These are phyloP conservation scores for Chiridota heheva DNA, from an alignment of 35 echinoderm and acorn worm genomes.

Conservation along the genomic window DNA sequence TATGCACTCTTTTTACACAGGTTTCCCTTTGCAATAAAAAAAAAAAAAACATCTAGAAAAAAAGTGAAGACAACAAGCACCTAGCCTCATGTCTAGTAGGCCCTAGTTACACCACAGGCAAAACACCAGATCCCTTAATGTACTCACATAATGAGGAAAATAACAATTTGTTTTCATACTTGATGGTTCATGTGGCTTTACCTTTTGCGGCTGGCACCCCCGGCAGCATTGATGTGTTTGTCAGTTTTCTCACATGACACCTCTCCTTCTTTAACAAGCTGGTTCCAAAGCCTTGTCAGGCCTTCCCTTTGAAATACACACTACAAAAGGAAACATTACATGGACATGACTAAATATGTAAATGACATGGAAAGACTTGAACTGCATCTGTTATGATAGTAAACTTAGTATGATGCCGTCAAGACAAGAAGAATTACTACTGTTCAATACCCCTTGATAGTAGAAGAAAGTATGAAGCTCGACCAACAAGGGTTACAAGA, in stretches of 20 bases:
- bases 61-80: background rate
- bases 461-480: background rate
- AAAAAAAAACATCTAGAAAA: too few relatives aligned
- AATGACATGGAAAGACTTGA: background rate
- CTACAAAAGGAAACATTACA: conserved; percentile 35
- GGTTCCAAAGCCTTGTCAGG: conserved; percentile 93
- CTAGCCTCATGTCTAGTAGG: background rate
- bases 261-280: conserved; percentile 96
- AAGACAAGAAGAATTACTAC: background rate
- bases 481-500: background rate
- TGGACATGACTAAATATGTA: background rate
- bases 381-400: background rate
- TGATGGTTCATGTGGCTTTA: background rate
- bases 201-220: background rate
- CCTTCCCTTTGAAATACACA: conserved; percentile 82
- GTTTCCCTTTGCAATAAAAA: too few relatives aligned
- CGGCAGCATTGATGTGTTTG: conserved; percentile 55
- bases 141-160: background rate
- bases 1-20: too few relatives aligned
- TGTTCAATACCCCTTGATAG: background rate
- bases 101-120: too few relatives aligned
- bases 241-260: conserved; percentile 58
- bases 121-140: too few relatives aligned
- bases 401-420: background rate
- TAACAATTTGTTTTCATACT: background rate